These are phyloP conservation scores for Sinopyrophorus schimmeli DNA, from an alignment of 2,888 invertebrate genomes.

Conservation along the genomic window DNA sequence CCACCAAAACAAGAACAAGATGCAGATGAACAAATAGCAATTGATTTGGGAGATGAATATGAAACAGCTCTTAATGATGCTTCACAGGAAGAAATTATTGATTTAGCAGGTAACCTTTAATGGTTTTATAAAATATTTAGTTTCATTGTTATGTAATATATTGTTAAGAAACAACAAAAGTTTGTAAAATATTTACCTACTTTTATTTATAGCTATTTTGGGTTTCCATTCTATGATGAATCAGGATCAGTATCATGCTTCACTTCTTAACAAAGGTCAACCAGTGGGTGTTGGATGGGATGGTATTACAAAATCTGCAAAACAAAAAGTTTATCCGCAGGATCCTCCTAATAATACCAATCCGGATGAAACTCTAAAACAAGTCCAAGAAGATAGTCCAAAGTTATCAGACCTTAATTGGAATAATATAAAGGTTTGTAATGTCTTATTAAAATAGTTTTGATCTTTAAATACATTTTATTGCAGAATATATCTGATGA, in stretches of 20 bases:
- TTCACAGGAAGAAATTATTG: conserved; percentile 96
- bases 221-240: conserved; percentile 99
- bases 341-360: conserved; percentile 98
- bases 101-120: conserved; percentile 77
- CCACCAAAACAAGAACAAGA: conserved; percentile 71
- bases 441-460: conserved; percentile 4
- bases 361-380: conserved; percentile 88
- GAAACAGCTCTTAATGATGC: conserved; percentile 87
- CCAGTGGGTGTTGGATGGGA: conserved; percentile 91
- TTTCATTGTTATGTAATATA: conserved; percentile 10
- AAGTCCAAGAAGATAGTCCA: conserved; percentile 86
- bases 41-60: conserved; percentile 93
- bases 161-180: no score
- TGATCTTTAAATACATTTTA: conserved; percentile 21
- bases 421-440: conserved; percentile 97
- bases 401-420: conserved; percentile 92
- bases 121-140: background rate
- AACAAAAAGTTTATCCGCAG: conserved; percentile 86
- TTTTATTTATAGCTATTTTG: conserved; percentile 76
- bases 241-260: conserved; percentile 99
- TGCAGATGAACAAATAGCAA: conserved; percentile 88
- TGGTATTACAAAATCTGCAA: conserved; percentile 92
- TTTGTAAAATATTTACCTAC: no score
- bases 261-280: conserved; percentile 88
- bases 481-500: conserved; percentile 95